phyloP scores from a whole-genome alignment of 1,140 invertebrate species.

The Littorina saxatilis region DNA sequence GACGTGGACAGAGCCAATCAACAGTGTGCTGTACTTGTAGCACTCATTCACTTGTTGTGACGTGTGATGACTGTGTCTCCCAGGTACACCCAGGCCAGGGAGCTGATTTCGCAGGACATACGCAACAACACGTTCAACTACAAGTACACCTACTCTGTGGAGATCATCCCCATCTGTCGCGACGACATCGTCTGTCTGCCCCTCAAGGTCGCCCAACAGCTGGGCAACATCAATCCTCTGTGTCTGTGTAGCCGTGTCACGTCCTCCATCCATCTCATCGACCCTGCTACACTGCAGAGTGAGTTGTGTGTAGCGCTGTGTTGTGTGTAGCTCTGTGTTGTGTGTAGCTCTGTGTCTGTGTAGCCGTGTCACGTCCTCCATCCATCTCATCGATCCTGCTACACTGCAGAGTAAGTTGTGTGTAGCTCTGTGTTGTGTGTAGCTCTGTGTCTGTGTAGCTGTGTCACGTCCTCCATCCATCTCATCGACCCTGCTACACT shows the following conservation, averaged over 20 bases:
- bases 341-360: slow-evolving; percentile 78
- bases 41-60: no score
- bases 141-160: slow-evolving; percentile 89
- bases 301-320: slow-evolving; percentile 47
- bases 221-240: slow-evolving; percentile 94
- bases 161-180: slow-evolving; percentile 97
- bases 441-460: not conserved
- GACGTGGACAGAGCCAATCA: no score
- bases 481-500: no score
- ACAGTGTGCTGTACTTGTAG: no score
- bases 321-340: slow-evolving; percentile 88
- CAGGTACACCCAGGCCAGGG: slow-evolving; percentile 92
- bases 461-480: no score
- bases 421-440: not conserved
- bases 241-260: slow-evolving; percentile 94
- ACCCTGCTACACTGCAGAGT: slow-evolving; percentile 94
- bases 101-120: slow-evolving; percentile 97
- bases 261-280: slow-evolving; percentile 93
- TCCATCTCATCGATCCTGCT: slow-evolving; percentile 95
- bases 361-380: slow-evolving; percentile 89
- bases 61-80: no score
- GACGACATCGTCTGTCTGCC: slow-evolving; percentile 96
- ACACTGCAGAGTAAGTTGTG: slow-evolving; percentile 88
- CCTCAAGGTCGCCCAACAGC: slow-evolving; percentile 88
- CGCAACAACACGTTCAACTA: slow-evolving; percentile 98